A percentile compares a stretch with the other conserved stretches of the same genome.
Evolutionary conservation across 2,113 vertebrate genomes (phyloP).

Genomic region (Macheiramphus alcinus): DNA sequence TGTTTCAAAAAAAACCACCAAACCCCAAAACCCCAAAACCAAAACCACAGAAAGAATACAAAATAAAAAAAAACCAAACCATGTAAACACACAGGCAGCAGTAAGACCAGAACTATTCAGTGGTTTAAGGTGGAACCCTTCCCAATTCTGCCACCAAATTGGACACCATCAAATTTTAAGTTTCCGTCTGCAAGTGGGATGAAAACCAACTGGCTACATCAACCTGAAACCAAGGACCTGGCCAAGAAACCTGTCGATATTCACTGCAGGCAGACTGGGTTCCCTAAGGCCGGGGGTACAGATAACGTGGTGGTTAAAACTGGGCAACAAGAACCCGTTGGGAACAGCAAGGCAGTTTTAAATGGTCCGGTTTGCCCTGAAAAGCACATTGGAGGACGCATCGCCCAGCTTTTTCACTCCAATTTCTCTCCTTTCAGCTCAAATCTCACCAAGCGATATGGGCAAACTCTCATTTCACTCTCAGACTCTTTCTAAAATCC

Average conservation of each 20-base stretch:
- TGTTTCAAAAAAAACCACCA: not conserved
- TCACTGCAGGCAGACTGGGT: fast-evolving
- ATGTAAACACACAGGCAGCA: not conserved
- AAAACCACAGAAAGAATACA: not conserved
- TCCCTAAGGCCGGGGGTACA: not conserved
- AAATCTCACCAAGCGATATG: fast-evolving
- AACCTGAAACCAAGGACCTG: not conserved
- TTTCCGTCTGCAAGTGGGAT: not conserved
- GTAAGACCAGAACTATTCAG: not conserved
- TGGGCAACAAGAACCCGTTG: not conserved
- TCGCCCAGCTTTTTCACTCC: too few relatives aligned
- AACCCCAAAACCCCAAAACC: too few relatives aligned
- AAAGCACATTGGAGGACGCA: not conserved
- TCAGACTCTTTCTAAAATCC: not conserved
- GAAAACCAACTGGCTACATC: not conserved
- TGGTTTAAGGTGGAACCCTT: not conserved
- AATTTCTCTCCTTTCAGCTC: not conserved
- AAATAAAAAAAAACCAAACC: not conserved
- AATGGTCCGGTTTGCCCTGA: not conserved
- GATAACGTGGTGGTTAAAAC: not conserved
- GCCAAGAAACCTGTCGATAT: not conserved
- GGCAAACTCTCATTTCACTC: not conserved
- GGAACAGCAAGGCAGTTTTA: not conserved
- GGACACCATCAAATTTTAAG: not conserved
- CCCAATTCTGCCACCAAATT: not conserved